Base-by-base conservation (phyloP, 2,113 vertebrate species). In the Emydocephalus ijimae region DNA sequence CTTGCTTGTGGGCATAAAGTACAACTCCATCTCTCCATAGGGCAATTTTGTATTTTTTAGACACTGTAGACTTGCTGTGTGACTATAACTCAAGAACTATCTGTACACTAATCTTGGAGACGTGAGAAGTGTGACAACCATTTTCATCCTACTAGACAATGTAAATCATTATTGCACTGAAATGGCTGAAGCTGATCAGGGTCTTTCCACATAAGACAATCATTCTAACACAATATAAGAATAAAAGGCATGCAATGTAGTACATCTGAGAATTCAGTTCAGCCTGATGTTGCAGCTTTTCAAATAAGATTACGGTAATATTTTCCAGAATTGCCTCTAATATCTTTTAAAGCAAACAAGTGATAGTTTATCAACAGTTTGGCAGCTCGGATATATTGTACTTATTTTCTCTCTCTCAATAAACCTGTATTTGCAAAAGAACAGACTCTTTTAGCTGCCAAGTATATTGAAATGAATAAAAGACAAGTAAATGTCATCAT, bases 391-490 rank as follows among this genome's bases (percentile, higher is more conserved):
- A 95, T 96, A 94, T 90, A 94, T 96, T 95, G 94, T 93, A 88
- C 90, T 92, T 69, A 55, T 74, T 90, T 86, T 14, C 2, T 15
- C 1, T 5, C 29, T 14, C 3, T 48, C 54, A 26, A 3, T 92
- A 94, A 95, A 96, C 95, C 95, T 96, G 94, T 95, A 95, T 96
- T 94, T 96, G 91, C 94, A 91, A 95, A 95, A 96, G 55, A 92
- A 92, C 89, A 24, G 11, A 0, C 94, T 95, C 88, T 10, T 90
- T 95, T 92, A 95, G 95, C 96, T 95, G 91, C 85, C 94, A 95
- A 94, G 93, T 94, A 89, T 92, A 95, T 96, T 96, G 96, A 48
- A 94, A 92, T 95, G 96, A 96, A 96, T 96, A 96, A 96, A 96
- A 95, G 93, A 95, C 94, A 95, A 96, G 95, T 90, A 95, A 96